These are phyloP conservation scores for Eupsittula cactorum DNA, from an alignment of 2,113 vertebrate genomes.

Conservation along the genomic window DNA sequence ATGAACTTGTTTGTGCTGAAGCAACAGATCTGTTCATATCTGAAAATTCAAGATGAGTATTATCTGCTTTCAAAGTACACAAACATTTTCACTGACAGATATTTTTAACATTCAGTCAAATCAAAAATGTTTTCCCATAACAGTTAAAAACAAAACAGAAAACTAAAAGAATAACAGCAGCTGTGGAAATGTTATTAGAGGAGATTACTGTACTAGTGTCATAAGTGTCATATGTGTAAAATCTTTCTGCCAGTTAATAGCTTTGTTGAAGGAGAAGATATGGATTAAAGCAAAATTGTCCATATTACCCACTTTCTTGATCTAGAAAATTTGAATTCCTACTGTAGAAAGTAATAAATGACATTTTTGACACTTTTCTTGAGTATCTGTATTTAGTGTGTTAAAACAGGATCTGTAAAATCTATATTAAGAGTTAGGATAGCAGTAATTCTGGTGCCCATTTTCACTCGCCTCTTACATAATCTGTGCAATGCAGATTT, in stretches of 20 bases:
- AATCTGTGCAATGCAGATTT: background rate
- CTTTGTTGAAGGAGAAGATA: background rate
- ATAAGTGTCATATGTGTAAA: accelerated
- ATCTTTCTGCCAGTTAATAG: background rate
- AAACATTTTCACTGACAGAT: background rate
- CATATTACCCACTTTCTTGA: background rate
- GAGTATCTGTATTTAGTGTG: background rate
- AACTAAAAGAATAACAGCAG: background rate
- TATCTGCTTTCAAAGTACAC: background rate
- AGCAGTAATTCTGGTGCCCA: background rate
- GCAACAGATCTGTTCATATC: background rate
- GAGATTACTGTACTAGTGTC: background rate
- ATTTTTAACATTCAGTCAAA: background rate
- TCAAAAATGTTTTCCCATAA: background rate
- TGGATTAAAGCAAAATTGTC: background rate
- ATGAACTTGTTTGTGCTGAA: background rate
- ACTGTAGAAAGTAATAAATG: background rate
- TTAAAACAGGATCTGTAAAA: conserved; percentile 5
- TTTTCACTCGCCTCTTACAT: background rate
- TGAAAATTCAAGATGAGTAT: background rate
- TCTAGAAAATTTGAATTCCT: background rate
- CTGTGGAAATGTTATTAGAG: background rate
- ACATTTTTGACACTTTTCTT: background rate
- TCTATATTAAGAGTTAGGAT: background rate
- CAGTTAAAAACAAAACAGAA: background rate